phyloP scores from a whole-genome alignment of 1,140 invertebrate species.

The Latrodectus geometricus region DNA sequence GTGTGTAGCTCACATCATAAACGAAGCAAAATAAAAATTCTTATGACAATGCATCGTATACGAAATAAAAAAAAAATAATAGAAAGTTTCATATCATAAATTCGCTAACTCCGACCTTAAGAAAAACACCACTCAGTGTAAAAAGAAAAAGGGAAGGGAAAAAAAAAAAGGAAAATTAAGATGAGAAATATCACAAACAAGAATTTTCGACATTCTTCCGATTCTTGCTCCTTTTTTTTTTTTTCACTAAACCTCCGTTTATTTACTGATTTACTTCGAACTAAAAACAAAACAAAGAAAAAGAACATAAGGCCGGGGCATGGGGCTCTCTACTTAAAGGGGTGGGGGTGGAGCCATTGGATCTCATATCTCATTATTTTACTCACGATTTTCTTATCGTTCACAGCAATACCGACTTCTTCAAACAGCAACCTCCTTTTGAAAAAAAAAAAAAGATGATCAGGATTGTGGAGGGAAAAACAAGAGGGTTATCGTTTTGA shows the following conservation, averaged over 20 bases:
- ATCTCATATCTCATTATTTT: conserved; percentile 29
- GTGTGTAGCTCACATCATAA: no score
- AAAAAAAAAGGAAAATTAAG: not conserved
- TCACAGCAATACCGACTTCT: not conserved
- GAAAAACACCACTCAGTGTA: not conserved
- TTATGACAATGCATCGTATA: no score
- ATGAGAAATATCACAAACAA: not conserved
- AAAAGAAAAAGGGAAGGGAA: not conserved
- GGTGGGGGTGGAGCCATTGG: not conserved
- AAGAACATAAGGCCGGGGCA: not conserved
- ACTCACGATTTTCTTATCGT: conserved; percentile 25
- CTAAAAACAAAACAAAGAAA: not conserved
- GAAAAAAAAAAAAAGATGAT: not conserved
- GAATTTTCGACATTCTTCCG: not conserved
- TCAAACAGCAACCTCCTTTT: not conserved
- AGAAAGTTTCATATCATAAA: not conserved
- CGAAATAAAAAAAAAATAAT: no score
- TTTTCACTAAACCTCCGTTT: not conserved
- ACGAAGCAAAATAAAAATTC: no score
- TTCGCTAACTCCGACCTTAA: not conserved
- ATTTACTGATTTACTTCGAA: conserved; percentile 5
- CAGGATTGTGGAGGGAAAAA: not conserved
- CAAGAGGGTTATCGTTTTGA: not conserved
- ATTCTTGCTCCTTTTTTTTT: not conserved
- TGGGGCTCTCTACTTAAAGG: not conserved